Percentiles rank a stretch among this genome's conserved stretches.
Conservation (phyloP, 2,113 vertebrate species). For the Scopus umbretta region DNA sequence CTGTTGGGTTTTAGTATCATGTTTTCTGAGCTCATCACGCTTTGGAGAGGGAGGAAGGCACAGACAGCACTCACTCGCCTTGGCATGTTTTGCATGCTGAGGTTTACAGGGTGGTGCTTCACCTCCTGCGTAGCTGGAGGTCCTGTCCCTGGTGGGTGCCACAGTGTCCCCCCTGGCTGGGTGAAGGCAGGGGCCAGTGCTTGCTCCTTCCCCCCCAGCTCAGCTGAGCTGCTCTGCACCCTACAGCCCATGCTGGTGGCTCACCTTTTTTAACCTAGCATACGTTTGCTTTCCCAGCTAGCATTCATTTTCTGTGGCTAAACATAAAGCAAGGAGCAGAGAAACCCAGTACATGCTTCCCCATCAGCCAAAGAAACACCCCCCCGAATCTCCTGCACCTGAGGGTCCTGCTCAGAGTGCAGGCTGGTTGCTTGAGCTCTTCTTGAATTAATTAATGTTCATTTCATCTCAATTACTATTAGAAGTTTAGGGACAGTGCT, state of each 20-base stretch:
- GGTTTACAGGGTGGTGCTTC: not conserved
- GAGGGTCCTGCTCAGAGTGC: not conserved
- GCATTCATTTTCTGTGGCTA: not conserved
- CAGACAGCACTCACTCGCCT: not conserved
- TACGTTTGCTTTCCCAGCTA: not conserved
- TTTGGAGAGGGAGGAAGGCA: not conserved
- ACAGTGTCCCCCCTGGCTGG: not conserved
- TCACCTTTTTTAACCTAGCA: not conserved
- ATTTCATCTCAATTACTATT: not conserved
- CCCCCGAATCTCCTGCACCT: rapidly evolving
- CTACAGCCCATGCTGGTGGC: not conserved
- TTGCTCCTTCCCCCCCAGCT: not conserved
- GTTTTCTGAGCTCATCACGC: not conserved
- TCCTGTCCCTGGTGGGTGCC: not conserved
- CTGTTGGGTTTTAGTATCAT: rapidly evolving
- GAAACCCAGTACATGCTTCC: not conserved
- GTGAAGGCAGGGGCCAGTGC: not conserved
- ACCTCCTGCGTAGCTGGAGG: not conserved
- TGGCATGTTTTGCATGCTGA: rapidly evolving
- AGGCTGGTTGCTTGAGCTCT: not conserved
- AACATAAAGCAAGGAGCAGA: not conserved
- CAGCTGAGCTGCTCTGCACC: not conserved
- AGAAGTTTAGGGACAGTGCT: not conserved
- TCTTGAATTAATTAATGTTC: not conserved
- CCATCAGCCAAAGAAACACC: not conserved